A percentile compares a stretch with the other conserved stretches of the same genome.
These are phyloP conservation scores for Menidia menidia DNA, from an alignment of 2,797 vertebrate genomes.

Conservation along the genomic window DNA sequence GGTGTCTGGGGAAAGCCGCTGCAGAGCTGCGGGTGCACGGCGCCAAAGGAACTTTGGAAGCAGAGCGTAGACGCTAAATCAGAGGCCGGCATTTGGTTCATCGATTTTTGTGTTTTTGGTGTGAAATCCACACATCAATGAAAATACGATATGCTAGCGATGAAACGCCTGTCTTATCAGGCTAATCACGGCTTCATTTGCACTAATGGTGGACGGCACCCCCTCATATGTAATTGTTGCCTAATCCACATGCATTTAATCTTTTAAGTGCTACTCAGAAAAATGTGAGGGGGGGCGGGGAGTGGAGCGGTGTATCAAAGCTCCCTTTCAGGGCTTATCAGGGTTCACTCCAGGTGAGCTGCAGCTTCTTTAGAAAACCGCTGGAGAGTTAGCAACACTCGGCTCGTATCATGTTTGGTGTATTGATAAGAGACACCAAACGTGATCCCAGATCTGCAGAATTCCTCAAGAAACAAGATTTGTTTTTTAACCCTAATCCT, in stretches of 20 bases:
- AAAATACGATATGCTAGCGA: background rate
- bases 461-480: background rate
- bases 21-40: background rate
- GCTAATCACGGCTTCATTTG: background rate
- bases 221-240: constrained; percentile 5
- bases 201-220: background rate
- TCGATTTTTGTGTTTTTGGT: constrained; percentile 7
- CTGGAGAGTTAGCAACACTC: background rate
- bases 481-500: background rate
- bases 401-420: constrained; percentile 7
- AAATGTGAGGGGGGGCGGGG: constrained; percentile 17
- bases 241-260: constrained; percentile 22
- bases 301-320: constrained; percentile 21
- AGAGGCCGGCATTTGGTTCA: constrained; percentile 9
- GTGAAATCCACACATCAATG: constrained; percentile 5
- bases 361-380: constrained; percentile 19
- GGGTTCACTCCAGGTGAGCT: constrained; percentile 37
- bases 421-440: constrained; percentile 6
- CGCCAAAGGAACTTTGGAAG: background rate
- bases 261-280: constrained; percentile 14
- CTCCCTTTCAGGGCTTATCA: constrained; percentile 35
- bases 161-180: background rate
- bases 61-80: constrained; percentile 3
- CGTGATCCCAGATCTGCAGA: constrained; percentile 7
- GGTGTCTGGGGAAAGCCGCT: constrained; percentile 27